phyloP scores from a whole-genome alignment of 1,140 invertebrate species.

The Achatina immaculata region DNA sequence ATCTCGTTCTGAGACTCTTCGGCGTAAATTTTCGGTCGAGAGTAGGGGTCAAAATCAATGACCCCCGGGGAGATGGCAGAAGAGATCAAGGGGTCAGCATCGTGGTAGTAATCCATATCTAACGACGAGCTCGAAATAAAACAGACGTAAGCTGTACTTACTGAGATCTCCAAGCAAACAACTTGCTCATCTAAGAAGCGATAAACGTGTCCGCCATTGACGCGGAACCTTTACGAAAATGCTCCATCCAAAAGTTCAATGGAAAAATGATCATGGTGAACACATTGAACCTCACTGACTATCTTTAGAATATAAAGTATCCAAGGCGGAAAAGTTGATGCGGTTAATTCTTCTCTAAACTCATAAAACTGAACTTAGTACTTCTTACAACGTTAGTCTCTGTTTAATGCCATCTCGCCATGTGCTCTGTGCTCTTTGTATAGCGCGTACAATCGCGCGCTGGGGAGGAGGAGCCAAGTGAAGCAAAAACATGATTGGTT shows the following conservation, averaged over 20 bases:
- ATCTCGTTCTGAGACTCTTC: constrained; percentile 2
- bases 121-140: too few relatives aligned
- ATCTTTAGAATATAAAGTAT: too few relatives aligned
- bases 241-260: background rate
- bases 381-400: too few relatives aligned
- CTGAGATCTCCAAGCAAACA: too few relatives aligned
- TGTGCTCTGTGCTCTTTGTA: background rate
- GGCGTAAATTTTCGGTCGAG: background rate
- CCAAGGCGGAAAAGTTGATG: too few relatives aligned
- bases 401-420: background rate
- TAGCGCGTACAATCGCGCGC: background rate
- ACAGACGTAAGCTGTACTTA: too few relatives aligned
- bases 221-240: too few relatives aligned
- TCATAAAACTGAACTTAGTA: too few relatives aligned
- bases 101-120: constrained; percentile 22
- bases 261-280: background rate
- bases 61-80: background rate
- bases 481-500: background rate
- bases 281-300: too few relatives aligned
- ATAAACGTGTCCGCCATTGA: too few relatives aligned
- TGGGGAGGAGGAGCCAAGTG: background rate
- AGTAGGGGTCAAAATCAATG: constrained; percentile 17
- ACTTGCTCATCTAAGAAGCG: too few relatives aligned
- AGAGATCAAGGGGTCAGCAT: constrained; percentile 18
- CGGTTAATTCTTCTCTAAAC: too few relatives aligned